Percentiles rank a stretch among this genome's conserved stretches.
Evolutionary conservation across 2,113 vertebrate species (phyloP).

Genomic region (Reinhardtius hippoglossoides): DNA sequence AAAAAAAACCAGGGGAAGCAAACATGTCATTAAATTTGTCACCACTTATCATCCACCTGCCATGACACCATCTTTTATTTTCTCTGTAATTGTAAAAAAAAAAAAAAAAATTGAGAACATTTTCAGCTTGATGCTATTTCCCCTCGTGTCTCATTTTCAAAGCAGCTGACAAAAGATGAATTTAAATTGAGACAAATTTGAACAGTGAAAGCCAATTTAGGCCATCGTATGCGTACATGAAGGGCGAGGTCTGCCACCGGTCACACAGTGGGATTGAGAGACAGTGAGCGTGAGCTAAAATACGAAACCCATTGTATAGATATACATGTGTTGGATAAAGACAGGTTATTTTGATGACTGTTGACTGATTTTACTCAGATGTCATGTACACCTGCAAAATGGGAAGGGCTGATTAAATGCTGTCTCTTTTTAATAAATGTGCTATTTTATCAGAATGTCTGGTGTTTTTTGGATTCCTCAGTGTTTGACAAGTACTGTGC

Average conservation of each 20-base stretch:
- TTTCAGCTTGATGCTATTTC: neutral
- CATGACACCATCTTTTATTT: neutral
- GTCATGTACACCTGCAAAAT: conserved; percentile 65
- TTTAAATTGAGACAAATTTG: conserved; percentile 36
- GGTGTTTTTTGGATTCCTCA: neutral
- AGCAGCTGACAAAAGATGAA: conserved; percentile 32
- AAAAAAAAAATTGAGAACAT: neutral
- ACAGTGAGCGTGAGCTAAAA: conserved; percentile 24
- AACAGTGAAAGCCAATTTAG: conserved; percentile 14
- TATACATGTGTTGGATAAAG: conserved; percentile 31
- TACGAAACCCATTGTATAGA: conserved; percentile 36
- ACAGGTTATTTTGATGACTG: conserved; percentile 35
- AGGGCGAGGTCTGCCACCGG: conserved; percentile 3
- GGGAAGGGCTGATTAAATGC: conserved; percentile 76
- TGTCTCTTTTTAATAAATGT: conserved; percentile 87
- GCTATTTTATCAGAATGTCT: conserved; percentile 82
- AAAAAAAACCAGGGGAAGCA: conserved; percentile 20
- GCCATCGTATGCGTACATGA: neutral
- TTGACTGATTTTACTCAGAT: conserved; percentile 57
- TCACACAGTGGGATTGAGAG: conserved; percentile 27
- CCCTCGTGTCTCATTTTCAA: neutral
- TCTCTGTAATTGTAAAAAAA: conserved; percentile 23
- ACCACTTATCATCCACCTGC: neutral
- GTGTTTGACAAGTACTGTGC: neutral
- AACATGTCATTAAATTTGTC: neutral